These are phyloP conservation scores for Drosophila seguyi DNA, from an alignment of 1,140 invertebrate species.

Conservation along the genomic window DNA sequence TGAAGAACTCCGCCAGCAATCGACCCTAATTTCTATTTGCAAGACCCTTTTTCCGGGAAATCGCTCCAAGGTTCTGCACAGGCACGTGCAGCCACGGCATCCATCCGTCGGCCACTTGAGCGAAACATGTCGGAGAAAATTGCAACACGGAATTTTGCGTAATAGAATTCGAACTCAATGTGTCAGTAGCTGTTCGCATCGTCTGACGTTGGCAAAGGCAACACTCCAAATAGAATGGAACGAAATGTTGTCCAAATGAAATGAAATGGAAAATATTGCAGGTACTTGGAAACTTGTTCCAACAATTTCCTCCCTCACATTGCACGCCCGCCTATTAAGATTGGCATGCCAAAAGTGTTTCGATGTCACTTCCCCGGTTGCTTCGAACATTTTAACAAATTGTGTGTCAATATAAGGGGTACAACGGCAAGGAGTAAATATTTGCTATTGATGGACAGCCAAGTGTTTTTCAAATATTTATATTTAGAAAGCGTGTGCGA, in stretches of 20 bases:
- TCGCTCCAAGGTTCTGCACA: conserved; percentile 1
- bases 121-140: conserved; percentile 37
- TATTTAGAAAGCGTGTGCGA: neutral
- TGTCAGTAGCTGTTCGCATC: conserved; percentile 30
- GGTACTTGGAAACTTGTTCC: conserved; percentile 9
- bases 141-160: conserved; percentile 47
- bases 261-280: conserved; percentile 36
- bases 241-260: conserved; percentile 38
- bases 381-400: conserved; percentile 52
- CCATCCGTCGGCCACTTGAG: conserved; percentile 18
- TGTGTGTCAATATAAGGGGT: conserved; percentile 31
- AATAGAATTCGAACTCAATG: conserved; percentile 47
- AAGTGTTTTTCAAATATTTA: conserved; percentile 15
- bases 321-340: neutral
- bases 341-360: conserved; percentile 30
- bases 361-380: conserved; percentile 9
- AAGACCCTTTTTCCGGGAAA: neutral
- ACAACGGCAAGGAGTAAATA: conserved; percentile 6
- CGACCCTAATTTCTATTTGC: neutral
- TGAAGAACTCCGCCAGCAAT: conserved; percentile 4
- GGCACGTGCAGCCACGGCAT: conserved; percentile 26
- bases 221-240: conserved; percentile 8
- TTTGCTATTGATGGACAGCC: conserved; percentile 6
- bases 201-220: neutral
- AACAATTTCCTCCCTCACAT: neutral